Base-by-base conservation (phyloP, 1,140 invertebrate species). In the Acromyrmex charruanus region DNA sequence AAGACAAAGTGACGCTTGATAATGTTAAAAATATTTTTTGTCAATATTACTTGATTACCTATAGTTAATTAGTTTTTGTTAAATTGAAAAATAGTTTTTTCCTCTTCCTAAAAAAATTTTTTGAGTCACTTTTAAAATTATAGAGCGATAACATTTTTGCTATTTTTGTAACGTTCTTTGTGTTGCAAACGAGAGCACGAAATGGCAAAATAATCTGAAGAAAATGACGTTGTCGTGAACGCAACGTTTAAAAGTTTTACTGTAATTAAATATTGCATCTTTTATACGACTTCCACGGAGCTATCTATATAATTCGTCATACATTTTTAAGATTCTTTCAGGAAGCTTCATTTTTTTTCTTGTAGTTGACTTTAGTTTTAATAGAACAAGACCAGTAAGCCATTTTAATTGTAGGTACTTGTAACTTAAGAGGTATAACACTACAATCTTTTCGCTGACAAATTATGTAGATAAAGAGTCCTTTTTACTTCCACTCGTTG, bases 191-290 rank as follows among this genome's bases (percentile, higher is more conserved):
- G 7, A 77, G 51, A 39, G 53, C 14, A 14, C 55, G 16, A 16
- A 44, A 21, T 18, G 59, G n/a, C 4, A 21, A 53, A 55, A 51
- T 16, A 31, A 12, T 6, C 28, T 7, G 31, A 66, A 68, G 18
- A 31, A 28, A 79, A 53, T 53, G 4, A 14, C 61, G 25, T 3
- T 39, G 4, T n/a, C 59, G 49, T 51, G 5, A 63, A 77, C 39
- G 14, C 7, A 44, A 31, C 63, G n/a, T 69, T 44, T 55, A 16
- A 53, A 68, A 39, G 44, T 80, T 68, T 68, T 44, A 16, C 44
- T 31, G 28, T 79, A 79, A 63, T 61, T 63, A 77, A 66, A 21
- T 10, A 18, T 28, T 51, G 25, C n/a, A 51, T 80, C 18, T 49
- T 51, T 49, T 31, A 31, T n/a, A 16, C 31, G n/a, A 25, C 18